Evolutionary conservation across 1,140 invertebrate genomes (phyloP), one percentile per base, ranked within the genome.

Genomic region (Megalonaias nervosa): DNA sequence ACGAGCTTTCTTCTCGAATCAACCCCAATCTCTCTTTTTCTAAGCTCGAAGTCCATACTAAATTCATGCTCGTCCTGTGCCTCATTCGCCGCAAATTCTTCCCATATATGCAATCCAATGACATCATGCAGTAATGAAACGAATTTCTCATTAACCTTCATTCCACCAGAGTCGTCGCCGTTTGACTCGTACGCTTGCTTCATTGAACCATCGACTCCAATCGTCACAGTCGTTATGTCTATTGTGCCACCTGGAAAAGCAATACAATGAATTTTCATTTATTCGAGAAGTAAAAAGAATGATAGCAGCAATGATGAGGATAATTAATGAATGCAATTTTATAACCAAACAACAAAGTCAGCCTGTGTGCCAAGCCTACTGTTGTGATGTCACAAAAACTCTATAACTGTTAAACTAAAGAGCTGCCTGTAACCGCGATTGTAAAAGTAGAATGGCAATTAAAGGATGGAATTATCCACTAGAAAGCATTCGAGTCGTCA

Each of bases 141-240:
- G 55, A 74, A 74, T 66, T 67, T 67, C 6, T 74, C 73, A 60
- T 74, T 66, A 6, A 74, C 66, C 19, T 58, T 66, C 66, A 67
- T 74, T 19, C 73, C 73, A 3, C 73, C 73, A 55, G 38, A 66
- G 16, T 65, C 65, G 16, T 66, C 73, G 11, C 73, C 73, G 17
- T 66, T 66, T 58, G 73, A 67, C 64, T 67, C 68, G n/a, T 66
- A 38, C 11, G 61, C 73, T 56, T 74, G 73, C 19, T 74, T 66
- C 73, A 74, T 74, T 58, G 64, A 58, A 15, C 59, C 38, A 60
- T 67, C 57, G 3, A 67, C 17, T 19, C 60, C 60, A 13, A 74
- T 67, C 21, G 57, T 55, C 15, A 74, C 73, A 6, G 73, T 74
- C 17, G 73, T 74, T 13, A 74, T 67, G 48, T 74, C 73, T 17